phyloP scores from a whole-genome alignment of 2,113 vertebrate species.

The Callopanchax toddi region DNA sequence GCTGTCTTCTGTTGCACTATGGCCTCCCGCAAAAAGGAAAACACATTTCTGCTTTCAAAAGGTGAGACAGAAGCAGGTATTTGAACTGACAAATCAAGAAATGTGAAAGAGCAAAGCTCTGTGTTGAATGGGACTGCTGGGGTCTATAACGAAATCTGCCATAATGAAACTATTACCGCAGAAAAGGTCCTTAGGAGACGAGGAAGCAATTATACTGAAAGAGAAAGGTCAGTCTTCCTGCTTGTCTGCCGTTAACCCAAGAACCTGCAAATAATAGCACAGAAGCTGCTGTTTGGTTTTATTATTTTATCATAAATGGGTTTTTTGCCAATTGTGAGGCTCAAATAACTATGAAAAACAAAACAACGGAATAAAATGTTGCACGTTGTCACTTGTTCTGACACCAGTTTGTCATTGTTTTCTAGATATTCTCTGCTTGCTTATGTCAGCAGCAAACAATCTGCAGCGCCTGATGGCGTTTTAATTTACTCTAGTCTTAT shows the following conservation, averaged over 20 bases:
- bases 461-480: conserved; percentile 28
- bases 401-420: conserved; percentile 2
- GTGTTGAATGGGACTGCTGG: conserved; percentile 5
- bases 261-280: conserved; percentile 1
- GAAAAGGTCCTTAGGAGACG: conserved; percentile 32
- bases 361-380: not conserved
- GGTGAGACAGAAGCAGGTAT: not conserved
- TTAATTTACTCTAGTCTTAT: conserved; percentile 27
- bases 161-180: conserved; percentile 59
- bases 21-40: not conserved
- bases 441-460: conserved; percentile 2
- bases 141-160: conserved; percentile 25
- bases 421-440: conserved; percentile 6
- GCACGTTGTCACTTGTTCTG: not conserved
- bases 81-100: conserved; percentile 39
- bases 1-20: not conserved
- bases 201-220: conserved; percentile 39
- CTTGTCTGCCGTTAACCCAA: conserved; percentile 23
- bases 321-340: no score
- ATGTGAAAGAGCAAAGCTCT: conserved; percentile 21
- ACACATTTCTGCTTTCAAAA: not conserved
- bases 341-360: no score
- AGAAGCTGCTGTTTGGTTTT: not conserved
- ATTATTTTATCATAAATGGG: not conserved
- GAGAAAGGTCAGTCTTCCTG: conserved; percentile 40